A percentile compares a stretch with the other conserved stretches of the same genome.
These are phyloP conservation scores for Andrena trimmerana DNA, from an alignment of 2,888 invertebrate species.

Conservation along the genomic window DNA sequence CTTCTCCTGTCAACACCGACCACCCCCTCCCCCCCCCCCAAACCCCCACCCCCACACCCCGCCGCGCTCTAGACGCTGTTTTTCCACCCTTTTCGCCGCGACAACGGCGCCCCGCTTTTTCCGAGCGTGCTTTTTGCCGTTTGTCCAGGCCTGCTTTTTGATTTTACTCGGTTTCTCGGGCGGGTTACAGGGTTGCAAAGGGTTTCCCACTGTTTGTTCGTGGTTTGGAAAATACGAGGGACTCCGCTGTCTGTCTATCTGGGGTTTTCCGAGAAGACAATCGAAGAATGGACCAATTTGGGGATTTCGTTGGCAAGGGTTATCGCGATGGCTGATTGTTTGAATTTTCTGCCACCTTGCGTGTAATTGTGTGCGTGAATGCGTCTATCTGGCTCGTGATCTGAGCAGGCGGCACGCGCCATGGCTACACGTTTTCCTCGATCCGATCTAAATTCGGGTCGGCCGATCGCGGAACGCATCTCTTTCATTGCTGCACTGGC, in stretches of 20 bases:
- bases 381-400: constrained; percentile 51
- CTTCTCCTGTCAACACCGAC: constrained; percentile 55
- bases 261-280: too few species aligned
- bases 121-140: not conserved
- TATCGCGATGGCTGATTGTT: not conserved
- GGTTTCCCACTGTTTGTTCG: too few species aligned
- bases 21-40: not conserved
- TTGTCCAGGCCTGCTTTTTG: not conserved
- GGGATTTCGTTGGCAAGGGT: too few species aligned
- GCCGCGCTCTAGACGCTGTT: not conserved
- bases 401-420: constrained; percentile 70
- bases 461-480: constrained; percentile 72
- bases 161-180: not conserved
- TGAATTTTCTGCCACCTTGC: constrained; percentile 2
- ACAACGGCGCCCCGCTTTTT: constrained; percentile 10
- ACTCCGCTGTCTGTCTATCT: too few species aligned
- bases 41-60: not conserved
- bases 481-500: constrained; percentile 55
- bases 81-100: not conserved
- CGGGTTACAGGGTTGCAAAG: not conserved
- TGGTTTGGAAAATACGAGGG: too few species aligned
- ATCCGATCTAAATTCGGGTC: constrained; percentile 81
- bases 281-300: too few species aligned
- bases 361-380: not conserved
- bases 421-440: constrained; percentile 68